A percentile compares a stretch with the other conserved stretches of the same genome.
phyloP scores from a whole-genome alignment of 1,140 invertebrate genomes.

The Phenacoccus solenopsis region DNA sequence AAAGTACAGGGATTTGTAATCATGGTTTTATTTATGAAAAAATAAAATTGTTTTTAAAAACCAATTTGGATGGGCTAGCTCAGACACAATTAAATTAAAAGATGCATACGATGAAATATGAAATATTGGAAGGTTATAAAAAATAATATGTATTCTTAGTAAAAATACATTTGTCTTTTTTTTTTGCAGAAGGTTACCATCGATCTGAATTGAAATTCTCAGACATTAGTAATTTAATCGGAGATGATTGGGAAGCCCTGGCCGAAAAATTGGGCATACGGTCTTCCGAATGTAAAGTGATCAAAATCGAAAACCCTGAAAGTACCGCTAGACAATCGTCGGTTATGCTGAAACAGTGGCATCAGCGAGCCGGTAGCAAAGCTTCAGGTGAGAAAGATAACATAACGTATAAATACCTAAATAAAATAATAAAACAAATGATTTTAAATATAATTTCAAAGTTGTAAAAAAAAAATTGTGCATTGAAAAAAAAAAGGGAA shows the following conservation, averaged over 20 bases:
- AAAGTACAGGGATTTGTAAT: too few species aligned
- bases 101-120: too few species aligned
- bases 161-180: not conserved
- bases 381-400: slow-evolving; percentile 35
- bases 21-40: too few species aligned
- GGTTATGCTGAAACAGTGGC: slow-evolving; percentile 49
- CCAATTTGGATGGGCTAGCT: too few species aligned
- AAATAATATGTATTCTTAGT: too few species aligned
- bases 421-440: not conserved
- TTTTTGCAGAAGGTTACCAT: slow-evolving; percentile 27
- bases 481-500: too few species aligned
- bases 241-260: slow-evolving; percentile 46
- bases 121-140: too few species aligned
- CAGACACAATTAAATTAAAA: too few species aligned
- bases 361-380: slow-evolving; percentile 40
- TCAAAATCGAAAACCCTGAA: slow-evolving; percentile 42
- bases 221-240: slow-evolving; percentile 48
- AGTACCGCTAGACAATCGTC: slow-evolving; percentile 47
- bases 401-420: not conserved
- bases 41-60: too few species aligned
- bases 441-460: not conserved
- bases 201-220: slow-evolving; percentile 45
- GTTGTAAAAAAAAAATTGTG: too few species aligned
- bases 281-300: slow-evolving; percentile 43
- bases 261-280: slow-evolving; percentile 41